A percentile compares a stretch with the other conserved stretches of the same genome.
These are phyloP conservation scores for Mythimna pallens DNA, from an alignment of 2,888 invertebrate genomes.

Conservation along the genomic window DNA sequence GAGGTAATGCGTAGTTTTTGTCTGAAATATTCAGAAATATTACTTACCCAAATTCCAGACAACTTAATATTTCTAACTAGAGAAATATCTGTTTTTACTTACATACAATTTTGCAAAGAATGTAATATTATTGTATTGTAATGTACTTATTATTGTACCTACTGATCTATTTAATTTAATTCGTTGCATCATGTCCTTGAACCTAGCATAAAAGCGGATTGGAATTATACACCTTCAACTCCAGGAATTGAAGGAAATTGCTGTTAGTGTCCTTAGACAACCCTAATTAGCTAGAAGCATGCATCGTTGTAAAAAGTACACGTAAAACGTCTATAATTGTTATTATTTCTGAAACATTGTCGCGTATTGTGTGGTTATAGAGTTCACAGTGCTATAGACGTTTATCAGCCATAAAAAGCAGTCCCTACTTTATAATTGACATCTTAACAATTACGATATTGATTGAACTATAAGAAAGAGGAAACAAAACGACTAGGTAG, in stretches of 20 bases:
- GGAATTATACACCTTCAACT: neutral
- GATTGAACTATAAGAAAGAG: constrained; percentile 1
- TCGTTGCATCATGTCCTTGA: neutral
- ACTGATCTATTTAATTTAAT: neutral
- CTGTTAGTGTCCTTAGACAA: neutral
- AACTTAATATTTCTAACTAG: too few relatives aligned
- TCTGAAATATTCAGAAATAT: too few relatives aligned
- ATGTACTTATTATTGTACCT: too few relatives aligned
- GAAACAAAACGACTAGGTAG: neutral
- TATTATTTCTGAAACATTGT: constrained; percentile 33
- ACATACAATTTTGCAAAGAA: too few relatives aligned
- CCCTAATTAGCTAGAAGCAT: constrained; percentile 24
- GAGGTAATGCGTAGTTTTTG: too few relatives aligned
- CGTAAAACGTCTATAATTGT: constrained; percentile 43
- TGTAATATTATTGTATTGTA: too few relatives aligned
- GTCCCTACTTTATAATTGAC: constrained; percentile 12
- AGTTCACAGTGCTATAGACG: constrained; percentile 17
- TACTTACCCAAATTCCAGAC: too few relatives aligned
- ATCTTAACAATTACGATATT: constrained; percentile 19
- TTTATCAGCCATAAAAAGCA: constrained; percentile 12
- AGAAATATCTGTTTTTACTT: too few relatives aligned
- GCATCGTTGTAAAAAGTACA: constrained; percentile 37
- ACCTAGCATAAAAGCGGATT: neutral
- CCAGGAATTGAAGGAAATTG: neutral
- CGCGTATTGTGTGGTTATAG: constrained; percentile 28